Conservation (phyloP, 2,888 invertebrate genomes). For the Lissocephala sabroskyi region DNA sequence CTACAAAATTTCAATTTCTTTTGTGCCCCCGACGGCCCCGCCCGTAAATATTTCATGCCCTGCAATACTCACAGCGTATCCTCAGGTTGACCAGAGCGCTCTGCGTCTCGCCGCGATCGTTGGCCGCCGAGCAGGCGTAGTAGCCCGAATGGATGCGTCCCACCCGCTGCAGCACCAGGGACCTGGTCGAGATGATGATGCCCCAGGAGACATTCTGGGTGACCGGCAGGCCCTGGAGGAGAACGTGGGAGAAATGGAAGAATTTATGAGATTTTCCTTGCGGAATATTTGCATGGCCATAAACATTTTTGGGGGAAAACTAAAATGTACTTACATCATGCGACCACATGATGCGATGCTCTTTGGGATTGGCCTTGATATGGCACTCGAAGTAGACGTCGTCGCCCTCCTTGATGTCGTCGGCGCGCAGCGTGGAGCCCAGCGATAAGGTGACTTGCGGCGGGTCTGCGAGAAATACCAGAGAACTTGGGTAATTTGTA, state of each 20-base stretch:
- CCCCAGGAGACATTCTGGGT: constrained; percentile 88
- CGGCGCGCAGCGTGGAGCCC: constrained; percentile 82
- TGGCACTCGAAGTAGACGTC: constrained; percentile 87
- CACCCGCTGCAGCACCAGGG: constrained; percentile 88
- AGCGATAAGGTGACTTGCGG: constrained; percentile 81
- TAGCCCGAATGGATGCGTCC: constrained; percentile 86
- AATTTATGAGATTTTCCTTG: constrained; percentile 7
- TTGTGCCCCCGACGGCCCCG: too few species aligned
- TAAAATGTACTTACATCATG: constrained; percentile 78
- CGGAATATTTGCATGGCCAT: constrained; percentile 4
- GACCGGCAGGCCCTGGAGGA: constrained; percentile 79
- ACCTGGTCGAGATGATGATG: constrained; percentile 90
- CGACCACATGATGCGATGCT: constrained; percentile 84
- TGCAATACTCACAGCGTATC: constrained; percentile 83
- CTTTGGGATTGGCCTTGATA: constrained; percentile 83
- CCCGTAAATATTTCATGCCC: not conserved
- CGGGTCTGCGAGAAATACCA: constrained; percentile 75
- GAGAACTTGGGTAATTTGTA: constrained; percentile 4
- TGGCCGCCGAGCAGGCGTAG: constrained; percentile 88
- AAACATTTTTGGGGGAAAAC: not conserved
- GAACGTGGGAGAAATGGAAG: constrained; percentile 9
- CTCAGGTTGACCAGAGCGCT: constrained; percentile 84
- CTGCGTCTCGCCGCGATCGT: constrained; percentile 86
- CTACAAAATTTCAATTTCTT: constrained; percentile 14
- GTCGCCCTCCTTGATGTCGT: constrained; percentile 85